phyloP scores from a whole-genome alignment of 1,140 invertebrate genomes.

The Drosophila repleta region DNA sequence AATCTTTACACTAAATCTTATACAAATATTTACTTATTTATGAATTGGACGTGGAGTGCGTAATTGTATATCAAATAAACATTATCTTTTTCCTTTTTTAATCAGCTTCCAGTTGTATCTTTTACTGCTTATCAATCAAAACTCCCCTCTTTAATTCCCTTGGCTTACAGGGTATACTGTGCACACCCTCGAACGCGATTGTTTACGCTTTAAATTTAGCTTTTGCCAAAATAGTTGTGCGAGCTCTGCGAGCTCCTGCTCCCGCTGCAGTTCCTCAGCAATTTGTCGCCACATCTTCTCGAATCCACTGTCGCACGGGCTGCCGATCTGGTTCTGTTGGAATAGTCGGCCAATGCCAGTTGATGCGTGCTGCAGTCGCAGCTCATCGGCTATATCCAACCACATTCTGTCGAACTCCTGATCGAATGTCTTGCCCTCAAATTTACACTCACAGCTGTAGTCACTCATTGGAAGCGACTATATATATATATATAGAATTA shows the following conservation, averaged over 20 bases:
- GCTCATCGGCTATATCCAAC: slow-evolving; percentile 14
- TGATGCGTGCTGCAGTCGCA: neutral
- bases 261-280: too few species aligned
- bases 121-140: too few species aligned
- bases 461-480: too few species aligned
- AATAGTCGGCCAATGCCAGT: too few species aligned
- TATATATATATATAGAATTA: too few species aligned
- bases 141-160: neutral
- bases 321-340: too few species aligned
- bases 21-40: slow-evolving; percentile 43
- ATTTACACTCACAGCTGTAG: slow-evolving; percentile 1
- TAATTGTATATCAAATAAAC: slow-evolving; percentile 33
- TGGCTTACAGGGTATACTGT: neutral
- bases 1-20: slow-evolving; percentile 65
- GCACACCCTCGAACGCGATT: neutral
- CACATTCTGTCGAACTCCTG: slow-evolving; percentile 49
- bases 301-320: too few species aligned
- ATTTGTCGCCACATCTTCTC: too few species aligned
- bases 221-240: neutral
- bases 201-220: neutral
- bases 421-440: slow-evolving; percentile 8
- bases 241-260: too few species aligned
- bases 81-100: slow-evolving; percentile 12
- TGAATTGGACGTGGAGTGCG: slow-evolving; percentile 35
- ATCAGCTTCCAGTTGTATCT: neutral